Base-by-base conservation (phyloP, 2,888 invertebrate species). In the Pterostichus niger region DNA sequence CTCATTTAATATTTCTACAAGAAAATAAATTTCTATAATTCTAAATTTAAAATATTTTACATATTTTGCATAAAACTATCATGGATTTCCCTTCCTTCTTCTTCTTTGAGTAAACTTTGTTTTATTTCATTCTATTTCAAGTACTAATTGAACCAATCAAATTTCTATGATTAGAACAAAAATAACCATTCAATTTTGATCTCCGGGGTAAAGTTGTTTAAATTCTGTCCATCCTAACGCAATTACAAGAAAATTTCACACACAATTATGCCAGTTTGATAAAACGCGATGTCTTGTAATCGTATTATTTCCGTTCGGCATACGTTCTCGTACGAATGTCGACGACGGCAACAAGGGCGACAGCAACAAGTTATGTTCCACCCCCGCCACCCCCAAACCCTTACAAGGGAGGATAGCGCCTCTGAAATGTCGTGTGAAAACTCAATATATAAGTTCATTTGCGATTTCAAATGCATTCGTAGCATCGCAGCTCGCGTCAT, bases 261-360 rank as follows among this genome's bases (percentile, higher is more conserved):
- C 80, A 80, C 68, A 80, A 80, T 80, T 80, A 79, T 35, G 64
- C 24, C 46, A 6, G 78, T 40, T 79, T 79, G 64, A 79, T 79
- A 79, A 79, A 79, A 79, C 78, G 64, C 52, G 80, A 80, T 68
- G 68, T 68, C 68, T 68, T 68, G 31, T 80, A 80, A 80, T 80
- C 80, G 68, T 52, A 80, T 80, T 80, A 80, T 80, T 80, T 80
- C 80, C 80, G 80, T 80, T 68, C 6, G 44, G 13, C 68, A 44
- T 71, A 71, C 68, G 52, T 80, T 78, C 52, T 56, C 17, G 24
- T 3, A 61, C 59, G 15, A 44, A 17, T 46, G 78, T 79, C 52
- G 11, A 52, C 61, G 61, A 44, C 61, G 61, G 61, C 7, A 64
- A 64, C 64, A 64, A 64, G 33, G 13, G 35, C 49, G 80, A 52